Conservation (phyloP, 2,797 vertebrate species). For the Megaceryle alcyon region DNA sequence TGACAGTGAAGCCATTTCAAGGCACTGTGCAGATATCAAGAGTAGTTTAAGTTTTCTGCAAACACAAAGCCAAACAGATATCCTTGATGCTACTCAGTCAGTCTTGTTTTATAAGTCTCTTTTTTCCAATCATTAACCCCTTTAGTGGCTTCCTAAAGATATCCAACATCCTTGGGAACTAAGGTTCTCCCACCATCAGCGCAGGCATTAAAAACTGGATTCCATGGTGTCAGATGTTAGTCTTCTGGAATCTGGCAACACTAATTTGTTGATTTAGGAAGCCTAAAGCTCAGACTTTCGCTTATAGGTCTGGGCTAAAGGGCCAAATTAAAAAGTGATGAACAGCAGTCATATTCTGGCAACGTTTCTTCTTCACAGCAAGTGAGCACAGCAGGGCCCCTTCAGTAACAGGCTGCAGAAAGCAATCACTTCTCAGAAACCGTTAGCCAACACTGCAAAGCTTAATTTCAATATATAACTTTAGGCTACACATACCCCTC, state of each 20-base stretch:
- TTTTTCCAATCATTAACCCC: background rate
- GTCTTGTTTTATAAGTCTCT: background rate
- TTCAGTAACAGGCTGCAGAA: background rate
- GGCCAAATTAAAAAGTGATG: background rate
- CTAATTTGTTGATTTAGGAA: background rate
- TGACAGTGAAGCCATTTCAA: background rate
- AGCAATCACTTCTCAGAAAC: background rate
- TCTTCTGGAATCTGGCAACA: background rate
- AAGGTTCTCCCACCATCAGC: background rate
- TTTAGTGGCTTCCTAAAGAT: background rate
- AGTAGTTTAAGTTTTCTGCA: background rate
- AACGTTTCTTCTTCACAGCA: background rate
- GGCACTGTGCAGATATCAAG: background rate
- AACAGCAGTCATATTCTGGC: background rate
- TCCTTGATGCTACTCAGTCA: background rate
- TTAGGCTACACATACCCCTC: background rate
- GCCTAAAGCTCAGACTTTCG: background rate
- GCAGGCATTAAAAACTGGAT: background rate
- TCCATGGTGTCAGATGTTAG: background rate
- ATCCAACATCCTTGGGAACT: background rate
- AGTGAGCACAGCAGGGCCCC: background rate
- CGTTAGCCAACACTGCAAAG: background rate
- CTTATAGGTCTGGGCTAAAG: background rate
- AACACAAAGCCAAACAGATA: background rate
- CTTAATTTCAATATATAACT: background rate